Conservation (phyloP, 2,888 invertebrate genomes). For the Keiferia lycopersicella region DNA sequence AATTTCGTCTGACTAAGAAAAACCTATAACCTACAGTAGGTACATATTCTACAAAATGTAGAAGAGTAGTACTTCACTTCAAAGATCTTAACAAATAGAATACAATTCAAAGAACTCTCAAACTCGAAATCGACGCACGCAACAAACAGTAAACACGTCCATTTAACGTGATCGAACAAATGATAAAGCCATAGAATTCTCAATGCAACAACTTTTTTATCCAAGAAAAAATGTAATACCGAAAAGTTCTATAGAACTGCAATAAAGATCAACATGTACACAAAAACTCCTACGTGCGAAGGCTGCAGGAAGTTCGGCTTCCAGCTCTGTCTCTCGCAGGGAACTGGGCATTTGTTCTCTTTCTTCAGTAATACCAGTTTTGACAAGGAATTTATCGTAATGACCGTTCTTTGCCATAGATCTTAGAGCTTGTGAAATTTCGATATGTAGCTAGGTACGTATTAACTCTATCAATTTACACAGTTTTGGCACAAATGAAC, state of each 20-base stretch:
- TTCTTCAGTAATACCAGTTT: slow-evolving; percentile 60
- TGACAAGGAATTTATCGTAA: slow-evolving; percentile 54
- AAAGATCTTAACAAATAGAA: background rate
- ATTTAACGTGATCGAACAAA: slow-evolving; percentile 16
- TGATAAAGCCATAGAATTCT: slow-evolving; percentile 18
- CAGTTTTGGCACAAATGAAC: too few relatives aligned
- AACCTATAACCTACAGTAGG: too few relatives aligned
- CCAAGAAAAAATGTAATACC: slow-evolving; percentile 18
- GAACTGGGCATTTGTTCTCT: slow-evolving; percentile 35
- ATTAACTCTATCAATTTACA: too few relatives aligned
- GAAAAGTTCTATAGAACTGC: slow-evolving; percentile 42
- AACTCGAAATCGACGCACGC: background rate
- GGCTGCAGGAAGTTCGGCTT: slow-evolving; percentile 47
- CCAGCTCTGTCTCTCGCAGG: slow-evolving; percentile 35
- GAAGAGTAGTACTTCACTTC: background rate
- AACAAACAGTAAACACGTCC: background rate
- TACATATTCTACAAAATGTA: background rate
- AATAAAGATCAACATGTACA: slow-evolving; percentile 35
- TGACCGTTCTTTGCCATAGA: slow-evolving; percentile 42
- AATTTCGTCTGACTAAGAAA: too few relatives aligned
- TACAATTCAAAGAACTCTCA: background rate
- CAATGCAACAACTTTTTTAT: slow-evolving; percentile 21
- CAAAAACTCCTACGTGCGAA: slow-evolving; percentile 48
- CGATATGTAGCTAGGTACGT: too few relatives aligned
- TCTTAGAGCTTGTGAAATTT: slow-evolving; percentile 27